Evolutionary conservation across 2,888 invertebrate species (phyloP).

Genomic region (Phymatocera aterrima): DNA sequence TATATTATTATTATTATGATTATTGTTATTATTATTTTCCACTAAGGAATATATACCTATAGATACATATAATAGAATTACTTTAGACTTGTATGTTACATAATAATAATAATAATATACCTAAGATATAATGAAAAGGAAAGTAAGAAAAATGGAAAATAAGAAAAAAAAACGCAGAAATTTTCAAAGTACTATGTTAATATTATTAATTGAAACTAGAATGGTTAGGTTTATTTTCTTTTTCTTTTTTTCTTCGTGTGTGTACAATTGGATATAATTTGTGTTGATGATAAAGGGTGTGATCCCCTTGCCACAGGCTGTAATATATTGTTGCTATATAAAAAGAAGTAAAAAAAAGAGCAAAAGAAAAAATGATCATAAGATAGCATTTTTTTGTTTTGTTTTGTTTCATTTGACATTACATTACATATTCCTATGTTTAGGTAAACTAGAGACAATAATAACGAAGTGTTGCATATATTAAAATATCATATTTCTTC

Average conservation of each 20-base stretch:
- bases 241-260: neutral
- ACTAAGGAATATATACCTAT: conserved; percentile 5
- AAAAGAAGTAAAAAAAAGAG: neutral
- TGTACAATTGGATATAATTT: conserved; percentile 39
- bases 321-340: conserved; percentile 42
- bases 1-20: neutral
- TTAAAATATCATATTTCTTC: conserved; percentile 7
- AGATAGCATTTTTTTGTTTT: conserved; percentile 42
- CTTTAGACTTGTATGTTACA: conserved; percentile 36
- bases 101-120: conserved; percentile 12
- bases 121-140: conserved; percentile 2
- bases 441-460: conserved; percentile 37
- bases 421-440: conserved; percentile 43
- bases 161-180: neutral
- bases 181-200: conserved; percentile 15
- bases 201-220: conserved; percentile 39
- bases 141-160: neutral
- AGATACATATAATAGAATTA: no score
- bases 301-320: conserved; percentile 42
- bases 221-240: conserved; percentile 41
- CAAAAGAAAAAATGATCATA: neutral
- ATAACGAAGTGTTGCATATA: conserved; percentile 23
- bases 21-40: neutral
- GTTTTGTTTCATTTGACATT: no score
- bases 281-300: conserved; percentile 39